These are phyloP conservation scores for Potamarius usumacintae DNA, from an alignment of 2,113 vertebrate species.

Conservation along the genomic window DNA sequence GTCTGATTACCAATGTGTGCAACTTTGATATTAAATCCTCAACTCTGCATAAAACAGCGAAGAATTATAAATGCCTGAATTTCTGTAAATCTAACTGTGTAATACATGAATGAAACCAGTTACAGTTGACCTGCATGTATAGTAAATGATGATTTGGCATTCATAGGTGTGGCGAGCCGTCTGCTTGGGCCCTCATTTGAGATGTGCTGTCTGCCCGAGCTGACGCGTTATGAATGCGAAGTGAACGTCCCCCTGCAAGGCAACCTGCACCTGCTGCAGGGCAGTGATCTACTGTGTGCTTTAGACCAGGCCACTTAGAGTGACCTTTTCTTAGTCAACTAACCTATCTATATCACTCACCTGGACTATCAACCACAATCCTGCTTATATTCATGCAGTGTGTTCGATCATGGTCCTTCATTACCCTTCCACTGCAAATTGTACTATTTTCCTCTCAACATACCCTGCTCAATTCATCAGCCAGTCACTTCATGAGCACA, in stretches of 20 bases:
- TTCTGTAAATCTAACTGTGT: neutral
- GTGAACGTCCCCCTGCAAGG: conserved; percentile 91
- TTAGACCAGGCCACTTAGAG: conserved; percentile 90
- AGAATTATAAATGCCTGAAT: neutral
- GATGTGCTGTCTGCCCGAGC: conserved; percentile 83
- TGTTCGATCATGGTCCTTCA: neutral
- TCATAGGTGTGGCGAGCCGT: conserved; percentile 82
- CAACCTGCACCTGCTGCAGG: conserved; percentile 89
- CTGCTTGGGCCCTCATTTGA: conserved; percentile 86
- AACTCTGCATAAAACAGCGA: neutral
- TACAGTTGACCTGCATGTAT: neutral
- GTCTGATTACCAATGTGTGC: neutral
- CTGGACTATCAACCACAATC: conserved; percentile 41
- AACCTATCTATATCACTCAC: conserved; percentile 35
- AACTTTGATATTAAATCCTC: neutral
- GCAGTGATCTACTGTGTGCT: conserved; percentile 89
- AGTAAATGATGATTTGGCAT: conserved; percentile 22
- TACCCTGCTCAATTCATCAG: conserved; percentile 11
- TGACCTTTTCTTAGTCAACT: conserved; percentile 26
- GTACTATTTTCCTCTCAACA: conserved; percentile 18
- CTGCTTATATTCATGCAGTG: conserved; percentile 7
- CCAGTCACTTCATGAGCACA: neutral
- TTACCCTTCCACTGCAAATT: conserved; percentile 37
- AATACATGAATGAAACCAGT: neutral
- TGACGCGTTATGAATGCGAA: conserved; percentile 98